Conservation (phyloP, 2,113 vertebrate genomes). For the Ciconia maguari region DNA sequence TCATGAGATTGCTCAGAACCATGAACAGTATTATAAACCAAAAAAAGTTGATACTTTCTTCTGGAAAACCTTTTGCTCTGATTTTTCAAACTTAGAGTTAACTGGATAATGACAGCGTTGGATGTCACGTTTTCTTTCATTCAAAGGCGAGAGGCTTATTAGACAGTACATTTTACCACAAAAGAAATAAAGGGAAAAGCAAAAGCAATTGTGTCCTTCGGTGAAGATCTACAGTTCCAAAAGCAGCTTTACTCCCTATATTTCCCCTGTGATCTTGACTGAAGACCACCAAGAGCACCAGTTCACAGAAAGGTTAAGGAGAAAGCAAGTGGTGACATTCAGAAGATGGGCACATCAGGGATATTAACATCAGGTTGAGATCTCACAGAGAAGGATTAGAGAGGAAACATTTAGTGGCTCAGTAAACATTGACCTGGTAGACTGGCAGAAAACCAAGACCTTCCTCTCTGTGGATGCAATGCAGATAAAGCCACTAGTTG, state of each 20-base stretch:
- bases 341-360: background rate
- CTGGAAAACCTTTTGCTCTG: background rate
- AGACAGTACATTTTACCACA: background rate
- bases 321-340: background rate
- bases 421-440: background rate
- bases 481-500: background rate
- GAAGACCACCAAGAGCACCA: background rate
- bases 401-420: background rate
- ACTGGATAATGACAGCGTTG: background rate
- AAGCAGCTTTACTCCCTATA: background rate
- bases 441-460: background rate
- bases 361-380: background rate
- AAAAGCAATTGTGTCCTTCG: rapidly evolving
- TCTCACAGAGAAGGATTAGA: background rate
- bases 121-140: background rate
- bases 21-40: background rate
- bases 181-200: background rate
- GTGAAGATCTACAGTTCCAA: background rate
- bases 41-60: background rate
- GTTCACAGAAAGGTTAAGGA: background rate
- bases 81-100: background rate
- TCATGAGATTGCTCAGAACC: background rate
- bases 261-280: background rate
- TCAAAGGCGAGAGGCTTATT: background rate
- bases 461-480: background rate